phyloP scores from a whole-genome alignment of 2,888 invertebrate species.

The Protonemura montana region DNA sequence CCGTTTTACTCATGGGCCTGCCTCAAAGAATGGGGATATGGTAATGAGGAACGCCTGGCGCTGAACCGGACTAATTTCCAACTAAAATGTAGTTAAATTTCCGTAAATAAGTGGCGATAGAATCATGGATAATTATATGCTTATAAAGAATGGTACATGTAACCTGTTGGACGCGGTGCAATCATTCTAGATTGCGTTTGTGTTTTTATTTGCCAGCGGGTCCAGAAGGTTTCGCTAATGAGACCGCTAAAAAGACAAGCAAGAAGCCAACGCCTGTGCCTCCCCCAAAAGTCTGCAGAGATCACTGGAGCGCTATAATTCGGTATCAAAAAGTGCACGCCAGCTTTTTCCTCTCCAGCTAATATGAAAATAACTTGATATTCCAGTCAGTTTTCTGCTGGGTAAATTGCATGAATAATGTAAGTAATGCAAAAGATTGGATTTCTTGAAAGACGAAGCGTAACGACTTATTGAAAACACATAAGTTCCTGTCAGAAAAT shows the following conservation, averaged over 20 bases:
- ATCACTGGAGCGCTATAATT: background rate
- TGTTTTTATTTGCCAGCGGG: background rate
- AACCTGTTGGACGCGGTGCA: background rate
- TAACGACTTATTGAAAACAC: conserved; percentile 5
- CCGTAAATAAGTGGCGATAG: background rate
- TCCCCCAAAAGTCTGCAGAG: background rate
- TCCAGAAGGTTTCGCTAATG: background rate
- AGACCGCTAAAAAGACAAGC: background rate
- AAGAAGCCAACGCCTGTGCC: background rate
- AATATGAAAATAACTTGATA: background rate
- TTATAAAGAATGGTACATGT: background rate
- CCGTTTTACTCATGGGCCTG: background rate
- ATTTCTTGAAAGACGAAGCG: background rate
- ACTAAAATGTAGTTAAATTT: background rate
- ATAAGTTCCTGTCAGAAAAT: background rate
- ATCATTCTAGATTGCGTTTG: background rate
- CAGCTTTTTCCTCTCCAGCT: background rate
- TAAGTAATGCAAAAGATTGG: background rate
- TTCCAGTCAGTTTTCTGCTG: background rate
- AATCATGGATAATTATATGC: background rate
- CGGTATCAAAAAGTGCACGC: background rate
- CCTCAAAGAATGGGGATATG: background rate
- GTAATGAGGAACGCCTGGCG: background rate
- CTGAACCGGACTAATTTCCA: background rate
- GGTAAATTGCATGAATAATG: conserved; percentile 12